Evolutionary conservation across 2,113 vertebrate genomes (phyloP).

Genomic region (Chionomys nivalis): DNA sequence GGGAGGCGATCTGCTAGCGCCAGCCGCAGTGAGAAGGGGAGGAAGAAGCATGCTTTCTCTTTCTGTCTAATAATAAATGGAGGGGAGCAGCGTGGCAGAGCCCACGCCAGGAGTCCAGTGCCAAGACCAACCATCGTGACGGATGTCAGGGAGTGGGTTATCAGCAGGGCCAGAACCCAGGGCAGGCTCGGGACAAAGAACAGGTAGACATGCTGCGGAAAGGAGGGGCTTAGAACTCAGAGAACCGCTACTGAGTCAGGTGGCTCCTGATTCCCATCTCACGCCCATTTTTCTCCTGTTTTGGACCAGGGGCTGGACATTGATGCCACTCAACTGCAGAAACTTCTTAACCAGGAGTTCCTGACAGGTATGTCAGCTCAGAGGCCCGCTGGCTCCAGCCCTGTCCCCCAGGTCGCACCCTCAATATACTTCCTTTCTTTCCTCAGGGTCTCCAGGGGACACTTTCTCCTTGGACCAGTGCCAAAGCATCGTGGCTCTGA

Average conservation of each 20-base stretch:
- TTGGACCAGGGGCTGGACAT: constrained; percentile 77
- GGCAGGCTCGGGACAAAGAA: neutral
- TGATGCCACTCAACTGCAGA: constrained; percentile 83
- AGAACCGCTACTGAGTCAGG: neutral
- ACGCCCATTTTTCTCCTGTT: neutral
- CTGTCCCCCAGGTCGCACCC: neutral
- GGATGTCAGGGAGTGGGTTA: neutral
- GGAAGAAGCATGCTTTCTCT: neutral
- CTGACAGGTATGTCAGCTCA: constrained; percentile 79
- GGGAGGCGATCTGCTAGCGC: neutral
- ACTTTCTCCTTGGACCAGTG: constrained; percentile 86
- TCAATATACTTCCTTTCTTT: neutral
- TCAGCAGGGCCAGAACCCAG: neutral
- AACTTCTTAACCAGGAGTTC: constrained; percentile 85
- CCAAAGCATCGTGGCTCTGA: constrained; percentile 85
- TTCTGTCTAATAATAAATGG: neutral
- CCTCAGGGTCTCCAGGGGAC: constrained; percentile 56
- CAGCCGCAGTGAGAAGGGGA: neutral
- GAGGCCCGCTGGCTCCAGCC: neutral
- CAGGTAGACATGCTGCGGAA: accelerated
- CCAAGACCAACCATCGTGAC: neutral
- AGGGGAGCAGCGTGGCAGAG: neutral
- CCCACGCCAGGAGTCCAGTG: accelerated
- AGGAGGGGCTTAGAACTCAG: neutral
- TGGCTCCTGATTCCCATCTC: neutral